A percentile compares a stretch with the other conserved stretches of the same genome.
phyloP scores from a whole-genome alignment of 2,888 invertebrate genomes.

The Scaeva pyrastri region DNA sequence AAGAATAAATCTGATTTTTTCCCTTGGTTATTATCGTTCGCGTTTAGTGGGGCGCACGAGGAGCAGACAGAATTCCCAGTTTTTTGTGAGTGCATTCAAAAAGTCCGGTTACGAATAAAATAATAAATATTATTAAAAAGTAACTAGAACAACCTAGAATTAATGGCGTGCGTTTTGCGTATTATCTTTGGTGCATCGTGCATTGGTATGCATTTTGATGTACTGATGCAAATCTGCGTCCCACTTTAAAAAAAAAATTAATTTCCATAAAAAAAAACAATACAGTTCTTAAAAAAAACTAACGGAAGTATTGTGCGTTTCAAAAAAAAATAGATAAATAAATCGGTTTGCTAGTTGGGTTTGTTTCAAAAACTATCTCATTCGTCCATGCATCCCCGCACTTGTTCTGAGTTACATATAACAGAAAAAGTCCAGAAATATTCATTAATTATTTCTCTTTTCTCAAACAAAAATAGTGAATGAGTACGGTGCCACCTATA shows the following conservation, averaged over 20 bases:
- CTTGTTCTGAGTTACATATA: slow-evolving; percentile 13
- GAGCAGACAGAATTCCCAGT: slow-evolving; percentile 46
- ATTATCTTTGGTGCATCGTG: neutral
- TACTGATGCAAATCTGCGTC: slow-evolving; percentile 60
- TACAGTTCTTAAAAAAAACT: slow-evolving; percentile 29
- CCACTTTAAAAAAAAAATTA: slow-evolving; percentile 62
- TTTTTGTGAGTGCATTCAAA: slow-evolving; percentile 54
- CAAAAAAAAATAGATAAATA: neutral
- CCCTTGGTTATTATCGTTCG: slow-evolving; percentile 66
- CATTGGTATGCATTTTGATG: slow-evolving; percentile 26
- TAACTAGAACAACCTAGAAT: slow-evolving; percentile 34
- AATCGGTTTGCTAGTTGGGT: slow-evolving; percentile 33
- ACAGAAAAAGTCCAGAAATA: slow-evolving; percentile 7
- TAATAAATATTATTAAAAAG: neutral
- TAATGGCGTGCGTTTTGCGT: slow-evolving; percentile 47
- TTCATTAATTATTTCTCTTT: slow-evolving; percentile 18
- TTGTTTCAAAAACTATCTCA: neutral
- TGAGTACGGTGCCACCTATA: slow-evolving; percentile 54
- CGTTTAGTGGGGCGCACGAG: slow-evolving; percentile 70
- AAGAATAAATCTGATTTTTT: slow-evolving; percentile 68
- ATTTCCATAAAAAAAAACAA: neutral
- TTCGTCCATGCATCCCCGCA: no score
- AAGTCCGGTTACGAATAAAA: slow-evolving; percentile 31
- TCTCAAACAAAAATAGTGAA: slow-evolving; percentile 32
- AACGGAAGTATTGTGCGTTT: slow-evolving; percentile 41